Evolutionary conservation across 2,797 vertebrate species (phyloP).

Genomic region (Pantherophis vulpinus): DNA sequence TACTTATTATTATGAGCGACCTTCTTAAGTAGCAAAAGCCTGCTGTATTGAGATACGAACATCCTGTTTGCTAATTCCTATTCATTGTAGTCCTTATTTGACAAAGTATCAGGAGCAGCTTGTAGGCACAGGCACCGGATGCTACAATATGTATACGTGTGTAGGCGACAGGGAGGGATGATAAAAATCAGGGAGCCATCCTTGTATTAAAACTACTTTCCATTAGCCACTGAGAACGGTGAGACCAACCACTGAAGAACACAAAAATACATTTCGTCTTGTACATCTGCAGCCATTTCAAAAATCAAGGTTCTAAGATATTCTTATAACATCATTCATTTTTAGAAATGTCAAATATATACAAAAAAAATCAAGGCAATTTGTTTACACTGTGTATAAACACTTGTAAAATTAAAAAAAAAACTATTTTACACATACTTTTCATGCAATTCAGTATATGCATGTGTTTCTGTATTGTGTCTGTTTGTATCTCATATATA

Average conservation of each 20-base stretch:
- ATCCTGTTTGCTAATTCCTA: neutral
- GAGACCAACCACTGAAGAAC: neutral
- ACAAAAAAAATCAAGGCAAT: slow-evolving; percentile 4
- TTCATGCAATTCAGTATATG: slow-evolving; percentile 32
- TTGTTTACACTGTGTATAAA: slow-evolving; percentile 7
- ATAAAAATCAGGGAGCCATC: neutral
- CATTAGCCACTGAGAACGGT: neutral
- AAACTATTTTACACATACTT: slow-evolving; percentile 1
- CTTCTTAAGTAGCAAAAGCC: neutral
- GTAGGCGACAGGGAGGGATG: neutral
- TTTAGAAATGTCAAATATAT: neutral
- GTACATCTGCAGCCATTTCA: neutral
- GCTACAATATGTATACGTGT: neutral
- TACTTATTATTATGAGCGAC: neutral
- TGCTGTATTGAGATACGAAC: neutral
- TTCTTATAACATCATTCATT: neutral
- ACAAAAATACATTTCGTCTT: neutral
- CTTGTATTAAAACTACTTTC: neutral
- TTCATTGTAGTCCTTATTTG: neutral
- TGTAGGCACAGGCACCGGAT: neutral
- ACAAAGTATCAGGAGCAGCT: neutral
- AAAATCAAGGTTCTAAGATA: neutral
- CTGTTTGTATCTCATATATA: neutral
- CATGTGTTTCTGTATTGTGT: neutral
- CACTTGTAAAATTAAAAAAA: neutral